A percentile compares a stretch with the other conserved stretches of the same genome.
These are phyloP conservation scores for Pseudochromis fuscus DNA, from an alignment of 2,797 vertebrate species.

Conservation along the genomic window DNA sequence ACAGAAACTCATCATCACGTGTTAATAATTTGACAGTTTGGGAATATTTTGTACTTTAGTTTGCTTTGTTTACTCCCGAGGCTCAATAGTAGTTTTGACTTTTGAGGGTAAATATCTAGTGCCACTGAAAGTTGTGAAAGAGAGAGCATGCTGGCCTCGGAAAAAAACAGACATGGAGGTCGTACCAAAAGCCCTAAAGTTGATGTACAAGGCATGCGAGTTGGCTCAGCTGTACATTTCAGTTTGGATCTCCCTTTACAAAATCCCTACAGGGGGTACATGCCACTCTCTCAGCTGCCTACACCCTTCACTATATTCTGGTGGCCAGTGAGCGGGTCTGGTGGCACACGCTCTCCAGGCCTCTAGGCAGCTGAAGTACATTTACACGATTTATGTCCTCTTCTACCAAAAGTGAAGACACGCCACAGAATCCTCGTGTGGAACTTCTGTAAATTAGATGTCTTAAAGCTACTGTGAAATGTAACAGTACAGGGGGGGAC, in stretches of 20 bases:
- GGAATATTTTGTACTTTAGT: constrained; percentile 12
- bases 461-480: constrained; percentile 40
- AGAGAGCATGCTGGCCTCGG: constrained; percentile 22
- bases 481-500: background rate
- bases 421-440: constrained; percentile 43
- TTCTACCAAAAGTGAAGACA: constrained; percentile 38
- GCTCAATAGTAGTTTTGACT: constrained; percentile 10
- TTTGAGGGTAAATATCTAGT: constrained; percentile 4
- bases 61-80: constrained; percentile 29
- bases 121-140: background rate
- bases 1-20: constrained; percentile 18
- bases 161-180: constrained; percentile 43
- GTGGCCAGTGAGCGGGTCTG: constrained; percentile 41
- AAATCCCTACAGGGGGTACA: constrained; percentile 60
- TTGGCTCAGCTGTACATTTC: constrained; percentile 72
- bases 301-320: constrained; percentile 41
- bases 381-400: constrained; percentile 66
- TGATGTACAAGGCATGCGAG: constrained; percentile 44
- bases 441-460: constrained; percentile 48
- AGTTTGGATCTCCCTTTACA: constrained; percentile 72
- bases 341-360: constrained; percentile 47
- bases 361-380: constrained; percentile 47
- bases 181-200: constrained; percentile 31
- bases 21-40: constrained; percentile 35
- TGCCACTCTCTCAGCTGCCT: constrained; percentile 41